Conservation (phyloP, 1,140 invertebrate genomes). For the Laupala kohalensis region DNA sequence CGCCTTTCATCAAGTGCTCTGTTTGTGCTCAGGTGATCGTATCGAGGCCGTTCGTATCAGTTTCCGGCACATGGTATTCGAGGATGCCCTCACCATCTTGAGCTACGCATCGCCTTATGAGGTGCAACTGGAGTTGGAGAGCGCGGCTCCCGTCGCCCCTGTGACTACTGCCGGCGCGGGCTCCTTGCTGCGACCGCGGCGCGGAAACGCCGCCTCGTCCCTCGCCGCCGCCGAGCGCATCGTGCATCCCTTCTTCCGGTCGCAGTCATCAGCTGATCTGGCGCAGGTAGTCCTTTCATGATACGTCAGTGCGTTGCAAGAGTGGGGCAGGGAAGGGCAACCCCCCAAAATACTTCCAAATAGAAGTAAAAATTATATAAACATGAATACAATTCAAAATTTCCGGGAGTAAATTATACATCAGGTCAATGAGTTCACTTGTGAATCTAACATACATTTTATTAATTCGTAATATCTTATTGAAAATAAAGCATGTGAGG, state of each 20-base stretch:
- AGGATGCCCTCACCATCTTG: constrained; percentile 78
- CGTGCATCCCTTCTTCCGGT: constrained; percentile 51
- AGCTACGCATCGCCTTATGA: constrained; percentile 88
- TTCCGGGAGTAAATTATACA: too few species aligned
- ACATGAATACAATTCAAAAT: too few species aligned
- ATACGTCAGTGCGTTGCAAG: too few species aligned
- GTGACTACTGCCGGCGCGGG: constrained; percentile 33
- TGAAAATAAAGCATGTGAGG: too few species aligned
- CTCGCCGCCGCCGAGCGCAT: constrained; percentile 33
- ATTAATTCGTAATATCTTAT: too few species aligned
- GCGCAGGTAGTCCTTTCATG: too few species aligned
- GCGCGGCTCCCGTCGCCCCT: constrained; percentile 21
- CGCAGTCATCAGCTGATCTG: constrained; percentile 50
- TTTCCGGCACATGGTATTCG: constrained; percentile 76
- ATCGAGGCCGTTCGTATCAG: constrained; percentile 74
- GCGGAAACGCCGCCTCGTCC: constrained; percentile 34
- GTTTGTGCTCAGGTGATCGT: constrained; percentile 53
- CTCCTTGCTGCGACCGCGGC: constrained; percentile 30
- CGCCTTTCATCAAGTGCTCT: too few species aligned
- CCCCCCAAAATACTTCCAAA: too few species aligned
- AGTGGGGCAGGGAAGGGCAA: too few species aligned
- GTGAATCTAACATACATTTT: too few species aligned
- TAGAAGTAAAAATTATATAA: too few species aligned
- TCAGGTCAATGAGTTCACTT: too few species aligned
- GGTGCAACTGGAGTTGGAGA: constrained; percentile 54